A percentile compares a stretch with the other conserved stretches of the same genome.
phyloP scores from a whole-genome alignment of 1,140 invertebrate species.

The Drosophila lacteicornis region DNA sequence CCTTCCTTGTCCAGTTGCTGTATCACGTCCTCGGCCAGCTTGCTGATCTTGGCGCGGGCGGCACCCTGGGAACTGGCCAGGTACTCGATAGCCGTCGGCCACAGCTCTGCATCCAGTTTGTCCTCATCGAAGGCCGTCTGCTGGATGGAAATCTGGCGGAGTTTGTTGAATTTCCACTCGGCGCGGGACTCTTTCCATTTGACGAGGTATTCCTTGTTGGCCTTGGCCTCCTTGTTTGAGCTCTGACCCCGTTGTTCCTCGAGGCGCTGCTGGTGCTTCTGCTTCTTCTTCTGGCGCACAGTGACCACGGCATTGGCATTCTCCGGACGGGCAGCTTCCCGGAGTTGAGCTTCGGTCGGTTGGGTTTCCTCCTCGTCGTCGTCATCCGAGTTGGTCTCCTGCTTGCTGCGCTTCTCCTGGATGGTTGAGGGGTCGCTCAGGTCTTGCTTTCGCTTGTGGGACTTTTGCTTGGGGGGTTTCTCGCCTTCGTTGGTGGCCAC shows the following conservation, averaged over 20 bases:
- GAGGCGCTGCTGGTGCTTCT: conserved; percentile 73
- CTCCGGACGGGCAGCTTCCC: conserved; percentile 73
- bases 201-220: conserved; percentile 87
- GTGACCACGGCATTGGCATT: conserved; percentile 72
- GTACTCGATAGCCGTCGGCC: conserved; percentile 89
- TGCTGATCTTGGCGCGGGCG: conserved; percentile 87
- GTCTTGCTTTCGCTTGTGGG: conserved; percentile 50
- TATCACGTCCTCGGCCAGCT: conserved; percentile 88
- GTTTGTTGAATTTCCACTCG: conserved; percentile 92
- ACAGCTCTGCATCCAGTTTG: conserved; percentile 87
- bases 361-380: conserved; percentile 37
- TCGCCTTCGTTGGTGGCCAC: not conserved
- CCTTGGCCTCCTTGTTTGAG: conserved; percentile 66
- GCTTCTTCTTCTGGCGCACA: conserved; percentile 78
- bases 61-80: conserved; percentile 89
- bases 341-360: conserved; percentile 66
- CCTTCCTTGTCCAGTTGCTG: conserved; percentile 87
- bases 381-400: conserved; percentile 19
- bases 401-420: conserved; percentile 58
- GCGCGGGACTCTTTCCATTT: conserved; percentile 89
- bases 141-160: conserved; percentile 90
- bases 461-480: conserved; percentile 9
- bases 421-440: not conserved
- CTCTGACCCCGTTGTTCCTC: conserved; percentile 64
- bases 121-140: conserved; percentile 88